Evolutionary conservation across 2,888 invertebrate genomes (phyloP), one percentile per base, ranked within the genome.

Genomic region (Eurytoma adleriae): DNA sequence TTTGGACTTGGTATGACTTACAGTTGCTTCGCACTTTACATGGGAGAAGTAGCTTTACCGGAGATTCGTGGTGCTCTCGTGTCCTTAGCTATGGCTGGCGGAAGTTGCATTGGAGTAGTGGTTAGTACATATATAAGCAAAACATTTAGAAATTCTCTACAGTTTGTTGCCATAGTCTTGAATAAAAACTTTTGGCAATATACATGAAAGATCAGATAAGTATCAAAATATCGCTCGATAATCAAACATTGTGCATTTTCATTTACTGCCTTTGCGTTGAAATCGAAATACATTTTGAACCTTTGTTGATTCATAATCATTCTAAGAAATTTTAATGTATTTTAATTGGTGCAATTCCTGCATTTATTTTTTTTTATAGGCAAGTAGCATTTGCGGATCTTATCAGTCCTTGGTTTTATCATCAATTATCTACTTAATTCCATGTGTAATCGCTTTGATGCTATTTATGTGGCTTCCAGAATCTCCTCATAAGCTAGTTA

Each of bases 61-160:
- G 84, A 78, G 4, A 88, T 89, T 14, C 86, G 90, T 0, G 90
- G 90, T 1, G 85, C 87, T 0, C 52, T 90, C 24, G 85, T 89
- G 0, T 82, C 85, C 0, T 40, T 88, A 2, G 85, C 87, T 59
- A 84, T 87, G 54, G 87, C 85, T 52, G 88, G 87, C 0, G 78
- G 78, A 7, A 61, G 72, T 12, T 68, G 72, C 0, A 3, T 61
- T 20, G 78, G 78, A 5, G 40, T 56, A 13, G n/a, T 77, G 27
- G 77, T 77, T 10, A 70, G 77, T 76, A 56, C 7, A 54, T n/a
- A 56, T n/a, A n/a, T n/a, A n/a, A n/a, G n/a, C n/a, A n/a, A n/a
- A n/a, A n/a, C n/a, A n/a, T n/a, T n/a, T n/a, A n/a, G n/a, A n/a
- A n/a, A n/a, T n/a, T n/a, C n/a, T n/a, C n/a, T n/a, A n/a, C n/a